Evolutionary conservation across 2,113 vertebrate species (phyloP), one percentile per base, ranked within the genome.

Genomic region (Malaclemys terrapin): DNA sequence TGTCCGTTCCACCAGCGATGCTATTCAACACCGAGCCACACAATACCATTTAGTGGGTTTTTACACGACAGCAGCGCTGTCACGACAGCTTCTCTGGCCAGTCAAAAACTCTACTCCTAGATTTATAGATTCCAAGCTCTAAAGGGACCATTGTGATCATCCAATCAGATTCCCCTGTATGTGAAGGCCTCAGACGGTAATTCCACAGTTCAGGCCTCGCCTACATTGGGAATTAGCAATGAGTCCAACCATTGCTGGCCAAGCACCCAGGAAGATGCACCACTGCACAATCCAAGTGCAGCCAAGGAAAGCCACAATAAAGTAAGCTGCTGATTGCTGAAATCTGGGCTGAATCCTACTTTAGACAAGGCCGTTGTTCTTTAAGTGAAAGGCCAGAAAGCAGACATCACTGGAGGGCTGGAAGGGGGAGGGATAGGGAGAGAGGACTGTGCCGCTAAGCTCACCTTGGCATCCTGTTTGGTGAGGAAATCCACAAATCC

Each of bases 401-500:
- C 53, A 54, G 31, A n/a, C 16, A n/a, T n/a, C 9, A 38, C 38
- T 22, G 9, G 35, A 72, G 8, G 35, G 16, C 49, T 78, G 82
- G 54, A 53, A 82, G 2, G 25, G 27, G 24, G 81, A 13, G 47
- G 6, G 53, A 57, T 1, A 35, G 17, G 45, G 13, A 19, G 35
- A 47, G 65, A 25, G 20, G 20, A 16, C 3, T 22, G 4, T 65
- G 25, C 31, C 5, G 8, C 24, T 8, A 1, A 2, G 31, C 82
- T 98, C 94, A 99, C 99, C 99, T 99, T 99, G 5, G 99, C 99
- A 9, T 99, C 99, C 94, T 99, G 99, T 97, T 99, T 99, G 45
- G 99, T 99, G 95, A 99, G 82, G 89, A 99, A 99, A 98, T 99
- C 99, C 95, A 99, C 98, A 10, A 99, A 99, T 42, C 99, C 99